Evolutionary conservation across 2,797 vertebrate species (phyloP).

Genomic region (Gymnoscopelus braueri): DNA sequence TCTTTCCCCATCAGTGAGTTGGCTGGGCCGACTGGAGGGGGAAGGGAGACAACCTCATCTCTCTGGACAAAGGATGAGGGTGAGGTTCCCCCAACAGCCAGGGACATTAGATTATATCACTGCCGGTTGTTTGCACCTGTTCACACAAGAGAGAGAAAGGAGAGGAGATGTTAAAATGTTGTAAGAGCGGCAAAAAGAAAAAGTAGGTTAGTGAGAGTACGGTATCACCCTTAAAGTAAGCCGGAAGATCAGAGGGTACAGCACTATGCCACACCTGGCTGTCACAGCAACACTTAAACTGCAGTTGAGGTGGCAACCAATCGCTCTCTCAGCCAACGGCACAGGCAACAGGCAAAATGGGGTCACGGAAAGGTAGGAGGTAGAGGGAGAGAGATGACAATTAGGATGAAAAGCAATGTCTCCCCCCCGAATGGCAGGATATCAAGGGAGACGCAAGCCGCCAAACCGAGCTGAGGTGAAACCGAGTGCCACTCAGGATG

Average conservation of each 20-base stretch:
- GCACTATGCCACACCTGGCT: constrained; percentile 31
- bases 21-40: constrained; percentile 2
- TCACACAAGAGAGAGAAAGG: not conserved
- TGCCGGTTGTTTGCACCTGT: too few species aligned
- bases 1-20: constrained; percentile 1
- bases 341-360: constrained; percentile 29
- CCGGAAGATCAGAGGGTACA: constrained; percentile 47
- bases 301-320: constrained; percentile 13
- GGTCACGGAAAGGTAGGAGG: constrained; percentile 27
- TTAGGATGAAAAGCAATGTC: constrained; percentile 35
- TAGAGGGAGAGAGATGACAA: constrained; percentile 49
- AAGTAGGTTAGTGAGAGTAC: constrained; percentile 48
- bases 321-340: constrained; percentile 40
- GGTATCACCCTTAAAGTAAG: constrained; percentile 40
- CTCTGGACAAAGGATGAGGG: constrained; percentile 4
- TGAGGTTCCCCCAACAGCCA: too few species aligned
- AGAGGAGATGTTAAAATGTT: constrained; percentile 1
- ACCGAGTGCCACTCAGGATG: constrained; percentile 30
- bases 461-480: constrained; percentile 24
- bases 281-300: constrained; percentile 46
- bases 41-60: not conserved
- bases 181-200: constrained; percentile 19
- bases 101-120: too few species aligned
- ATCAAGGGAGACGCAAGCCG: constrained; percentile 22
- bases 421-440: constrained; percentile 41